These are phyloP conservation scores for Anomalospiza imberbis DNA, from an alignment of 2,797 vertebrate species.

Conservation along the genomic window DNA sequence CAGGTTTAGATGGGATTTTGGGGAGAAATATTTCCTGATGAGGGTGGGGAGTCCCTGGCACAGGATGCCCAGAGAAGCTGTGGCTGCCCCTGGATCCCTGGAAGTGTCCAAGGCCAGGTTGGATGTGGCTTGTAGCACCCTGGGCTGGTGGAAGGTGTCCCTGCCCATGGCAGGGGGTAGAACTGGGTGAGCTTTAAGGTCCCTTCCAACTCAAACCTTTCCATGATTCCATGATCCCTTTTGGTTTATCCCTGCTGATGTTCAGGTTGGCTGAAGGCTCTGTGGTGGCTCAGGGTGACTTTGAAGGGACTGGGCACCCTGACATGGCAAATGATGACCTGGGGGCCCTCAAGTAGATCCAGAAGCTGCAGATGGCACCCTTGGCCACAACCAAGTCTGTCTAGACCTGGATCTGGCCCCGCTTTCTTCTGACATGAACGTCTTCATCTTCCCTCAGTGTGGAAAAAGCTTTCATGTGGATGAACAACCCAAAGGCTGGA, in stretches of 20 bases:
- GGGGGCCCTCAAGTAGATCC: background rate
- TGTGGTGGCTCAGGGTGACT: background rate
- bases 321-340: background rate
- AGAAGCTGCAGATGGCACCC: background rate
- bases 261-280: background rate
- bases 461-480: background rate
- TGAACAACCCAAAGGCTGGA: background rate
- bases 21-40: background rate
- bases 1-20: background rate
- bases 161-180: background rate
- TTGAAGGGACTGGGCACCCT: background rate
- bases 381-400: background rate
- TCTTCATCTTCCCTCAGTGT: background rate
- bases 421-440: background rate
- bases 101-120: fast-evolving
- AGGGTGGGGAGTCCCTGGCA: background rate
- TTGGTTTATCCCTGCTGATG: background rate
- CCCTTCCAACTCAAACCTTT: background rate
- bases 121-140: fast-evolving
- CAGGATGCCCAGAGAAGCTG: fast-evolving
- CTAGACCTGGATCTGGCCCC: background rate
- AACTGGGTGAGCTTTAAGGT: background rate
- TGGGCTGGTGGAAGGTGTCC: fast-evolving
- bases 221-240: background rate
- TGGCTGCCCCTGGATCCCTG: background rate